Conservation (phyloP, 2,113 vertebrate genomes). For the Melanocharis versteri region DNA sequence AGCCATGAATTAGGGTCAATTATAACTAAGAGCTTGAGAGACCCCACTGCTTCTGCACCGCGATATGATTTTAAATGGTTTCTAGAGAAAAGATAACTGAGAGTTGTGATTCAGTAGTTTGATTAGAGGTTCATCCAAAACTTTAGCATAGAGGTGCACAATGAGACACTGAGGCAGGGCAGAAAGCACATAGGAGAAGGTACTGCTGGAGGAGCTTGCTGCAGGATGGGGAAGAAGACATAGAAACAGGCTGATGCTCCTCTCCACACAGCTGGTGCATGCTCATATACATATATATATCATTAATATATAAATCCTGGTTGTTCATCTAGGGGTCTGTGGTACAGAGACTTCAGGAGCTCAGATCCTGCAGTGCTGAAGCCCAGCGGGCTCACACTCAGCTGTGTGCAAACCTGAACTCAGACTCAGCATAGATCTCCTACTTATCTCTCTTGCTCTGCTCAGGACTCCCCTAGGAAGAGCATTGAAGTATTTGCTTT, state of each 20-base stretch:
- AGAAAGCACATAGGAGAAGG: accelerated
- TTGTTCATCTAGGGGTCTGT: not conserved
- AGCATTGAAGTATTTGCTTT: not conserved
- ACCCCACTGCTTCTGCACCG: not conserved
- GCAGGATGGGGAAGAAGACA: not conserved
- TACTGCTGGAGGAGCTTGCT: not conserved
- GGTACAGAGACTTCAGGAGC: not conserved
- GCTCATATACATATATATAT: not conserved
- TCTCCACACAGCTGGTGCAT: not conserved
- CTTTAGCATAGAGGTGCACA: not conserved
- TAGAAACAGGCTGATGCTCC: not conserved
- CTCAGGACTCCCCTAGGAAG: not conserved
- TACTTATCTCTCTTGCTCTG: not conserved
- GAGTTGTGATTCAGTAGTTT: not conserved
- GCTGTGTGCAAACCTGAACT: not conserved
- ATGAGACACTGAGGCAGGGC: not conserved
- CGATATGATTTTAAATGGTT: not conserved
- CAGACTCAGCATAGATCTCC: not conserved
- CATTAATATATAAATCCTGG: not conserved
- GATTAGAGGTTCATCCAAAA: not conserved
- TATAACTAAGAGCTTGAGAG: not conserved
- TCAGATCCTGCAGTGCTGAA: not conserved
- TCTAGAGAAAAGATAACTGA: not conserved
- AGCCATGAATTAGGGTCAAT: not conserved
- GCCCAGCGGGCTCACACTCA: not conserved